Conservation (phyloP, 2,888 invertebrate species). For the Dolichomitus sp. region DNA sequence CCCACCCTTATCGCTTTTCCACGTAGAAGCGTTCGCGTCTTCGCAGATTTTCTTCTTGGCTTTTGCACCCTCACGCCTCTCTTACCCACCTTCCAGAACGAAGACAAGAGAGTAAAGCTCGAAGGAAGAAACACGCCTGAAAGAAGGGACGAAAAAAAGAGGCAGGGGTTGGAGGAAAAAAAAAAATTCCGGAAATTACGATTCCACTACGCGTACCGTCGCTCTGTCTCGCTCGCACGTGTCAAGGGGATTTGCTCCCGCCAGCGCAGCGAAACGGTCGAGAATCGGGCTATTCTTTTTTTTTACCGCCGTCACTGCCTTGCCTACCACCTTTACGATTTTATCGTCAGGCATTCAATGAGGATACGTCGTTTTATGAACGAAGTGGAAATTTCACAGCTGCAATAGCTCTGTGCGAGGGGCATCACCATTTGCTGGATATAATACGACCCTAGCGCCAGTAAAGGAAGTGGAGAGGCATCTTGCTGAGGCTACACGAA, state of each 20-base stretch:
- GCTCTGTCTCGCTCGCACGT: slow-evolving; percentile 7
- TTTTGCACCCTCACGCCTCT: neutral
- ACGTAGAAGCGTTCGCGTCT: neutral
- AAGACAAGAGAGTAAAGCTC: neutral
- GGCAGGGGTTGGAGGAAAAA: neutral
- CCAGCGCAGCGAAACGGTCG: neutral
- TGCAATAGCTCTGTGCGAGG: slow-evolving; percentile 22
- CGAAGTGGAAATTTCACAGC: slow-evolving; percentile 42
- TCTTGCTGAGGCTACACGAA: neutral
- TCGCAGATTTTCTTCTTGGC: slow-evolving; percentile 13
- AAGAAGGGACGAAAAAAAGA: neutral
- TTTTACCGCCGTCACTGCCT: neutral
- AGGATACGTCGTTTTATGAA: slow-evolving; percentile 49
- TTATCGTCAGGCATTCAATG: slow-evolving; percentile 43
- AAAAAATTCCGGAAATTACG: slow-evolving; percentile 39
- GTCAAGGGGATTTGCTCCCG: slow-evolving; percentile 15
- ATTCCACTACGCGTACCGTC: slow-evolving; percentile 26
- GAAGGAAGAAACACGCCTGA: slow-evolving; percentile 1
- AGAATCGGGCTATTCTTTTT: slow-evolving; percentile 6
- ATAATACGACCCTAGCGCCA: neutral
- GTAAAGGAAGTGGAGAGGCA: neutral
- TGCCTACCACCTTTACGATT: slow-evolving; percentile 10
- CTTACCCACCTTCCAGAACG: neutral
- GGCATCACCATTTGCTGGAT: slow-evolving; percentile 1
- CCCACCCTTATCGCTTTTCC: neutral